Evolutionary conservation across 2,113 vertebrate species (phyloP).

Genomic region (Oreochromis spilurus): DNA sequence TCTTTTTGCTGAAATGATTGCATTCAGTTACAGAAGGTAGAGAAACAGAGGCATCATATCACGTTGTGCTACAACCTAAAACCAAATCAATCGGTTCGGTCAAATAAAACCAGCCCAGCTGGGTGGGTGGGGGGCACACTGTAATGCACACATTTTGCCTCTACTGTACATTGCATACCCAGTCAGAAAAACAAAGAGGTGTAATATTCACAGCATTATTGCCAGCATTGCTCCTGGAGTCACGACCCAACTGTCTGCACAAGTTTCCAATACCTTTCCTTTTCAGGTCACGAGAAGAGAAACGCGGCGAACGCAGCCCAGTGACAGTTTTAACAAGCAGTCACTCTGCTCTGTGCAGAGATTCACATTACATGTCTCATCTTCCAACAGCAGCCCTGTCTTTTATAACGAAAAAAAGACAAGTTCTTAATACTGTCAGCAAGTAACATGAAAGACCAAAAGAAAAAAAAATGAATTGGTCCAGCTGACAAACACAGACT

Average conservation of each 20-base stretch:
- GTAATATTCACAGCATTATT: not conserved
- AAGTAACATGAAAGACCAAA: not conserved
- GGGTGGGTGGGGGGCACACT: not conserved
- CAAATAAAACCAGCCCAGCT: not conserved
- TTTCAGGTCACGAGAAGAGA: slow-evolving; percentile 56
- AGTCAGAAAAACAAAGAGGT: not conserved
- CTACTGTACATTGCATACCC: not conserved
- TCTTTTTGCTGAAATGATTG: not conserved
- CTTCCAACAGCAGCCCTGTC: not conserved
- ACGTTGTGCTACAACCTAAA: not conserved
- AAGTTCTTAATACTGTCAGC: not conserved
- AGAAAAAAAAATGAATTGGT: not conserved
- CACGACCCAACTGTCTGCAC: not conserved
- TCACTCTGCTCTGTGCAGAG: not conserved
- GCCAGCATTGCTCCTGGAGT: slow-evolving; percentile 29
- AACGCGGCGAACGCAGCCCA: not conserved
- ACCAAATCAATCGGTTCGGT: not conserved
- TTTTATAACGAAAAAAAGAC: not conserved
- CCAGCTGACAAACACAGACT: not conserved
- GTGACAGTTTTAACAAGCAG: not conserved
- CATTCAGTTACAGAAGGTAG: not conserved
- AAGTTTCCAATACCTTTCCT: slow-evolving; percentile 62
- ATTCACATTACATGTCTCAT: not conserved
- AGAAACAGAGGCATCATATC: not conserved
- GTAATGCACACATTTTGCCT: not conserved